Conservation (phyloP, 2,797 vertebrate genomes). For the Myripristis jacobus region DNA sequence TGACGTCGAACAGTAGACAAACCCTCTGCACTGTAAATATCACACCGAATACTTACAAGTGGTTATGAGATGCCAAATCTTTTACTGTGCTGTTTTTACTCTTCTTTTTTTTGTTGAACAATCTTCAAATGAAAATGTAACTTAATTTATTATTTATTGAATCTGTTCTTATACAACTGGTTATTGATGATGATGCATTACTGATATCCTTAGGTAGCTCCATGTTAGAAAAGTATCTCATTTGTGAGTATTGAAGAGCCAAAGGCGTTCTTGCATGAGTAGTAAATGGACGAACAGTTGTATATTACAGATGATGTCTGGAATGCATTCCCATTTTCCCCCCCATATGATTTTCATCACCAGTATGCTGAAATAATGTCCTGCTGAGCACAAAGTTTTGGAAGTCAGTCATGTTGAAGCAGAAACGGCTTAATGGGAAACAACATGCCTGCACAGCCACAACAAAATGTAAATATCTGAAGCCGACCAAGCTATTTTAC, state of each 20-base stretch:
- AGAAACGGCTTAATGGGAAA: constrained; percentile 13
- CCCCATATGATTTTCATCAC: constrained; percentile 24
- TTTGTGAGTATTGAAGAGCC: constrained; percentile 52
- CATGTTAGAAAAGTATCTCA: constrained; percentile 43
- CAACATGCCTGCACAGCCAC: constrained; percentile 36
- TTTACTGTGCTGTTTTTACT: constrained; percentile 20
- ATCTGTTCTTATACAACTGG: constrained; percentile 42
- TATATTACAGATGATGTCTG: constrained; percentile 26
- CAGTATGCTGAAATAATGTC: constrained; percentile 38
- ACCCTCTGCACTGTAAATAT: constrained; percentile 64
- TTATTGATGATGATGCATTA: constrained; percentile 41
- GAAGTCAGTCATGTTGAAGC: background rate
- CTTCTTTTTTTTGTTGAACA: constrained; percentile 25
- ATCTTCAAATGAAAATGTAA: constrained; percentile 21
- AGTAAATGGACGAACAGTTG: constrained; percentile 33
- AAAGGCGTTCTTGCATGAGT: constrained; percentile 68
- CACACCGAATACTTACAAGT: constrained; percentile 32
- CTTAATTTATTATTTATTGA: constrained; percentile 74
- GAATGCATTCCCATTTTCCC: constrained; percentile 37
- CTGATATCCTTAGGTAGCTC: constrained; percentile 54
- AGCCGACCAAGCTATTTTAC: constrained; percentile 32
- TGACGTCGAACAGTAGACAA: background rate
- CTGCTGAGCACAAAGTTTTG: constrained; percentile 68
- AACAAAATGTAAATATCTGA: constrained; percentile 20
- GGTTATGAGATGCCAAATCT: constrained; percentile 53